Percentiles rank a stretch among this genome's conserved stretches.
Evolutionary conservation across 2,113 vertebrate species (phyloP).

Genomic region (Scopus umbretta): DNA sequence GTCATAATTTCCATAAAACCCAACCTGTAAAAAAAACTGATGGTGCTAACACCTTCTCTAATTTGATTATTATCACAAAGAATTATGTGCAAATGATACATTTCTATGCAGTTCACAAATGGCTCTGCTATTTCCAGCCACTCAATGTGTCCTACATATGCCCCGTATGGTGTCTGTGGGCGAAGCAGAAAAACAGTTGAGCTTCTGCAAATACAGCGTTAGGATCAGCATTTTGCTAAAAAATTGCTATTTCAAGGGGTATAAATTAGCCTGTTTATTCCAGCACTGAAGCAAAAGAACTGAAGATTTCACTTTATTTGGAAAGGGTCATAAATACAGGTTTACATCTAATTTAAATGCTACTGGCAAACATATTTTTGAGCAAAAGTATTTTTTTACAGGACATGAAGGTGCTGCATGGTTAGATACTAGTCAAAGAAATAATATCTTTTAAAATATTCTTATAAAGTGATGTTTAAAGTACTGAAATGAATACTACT

Average conservation of each 20-base stretch:
- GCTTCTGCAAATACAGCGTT: background rate
- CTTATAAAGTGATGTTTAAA: background rate
- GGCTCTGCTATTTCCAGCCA: conserved; percentile 36
- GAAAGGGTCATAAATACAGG: background rate
- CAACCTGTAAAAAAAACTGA: background rate
- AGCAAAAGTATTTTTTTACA: background rate
- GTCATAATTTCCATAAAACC: background rate
- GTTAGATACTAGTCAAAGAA: background rate
- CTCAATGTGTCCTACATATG: conserved; percentile 31
- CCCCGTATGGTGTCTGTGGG: conserved; percentile 19
- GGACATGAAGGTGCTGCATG: background rate
- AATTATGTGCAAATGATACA: conserved; percentile 33
- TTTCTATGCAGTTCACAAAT: conserved; percentile 20
- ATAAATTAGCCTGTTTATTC: conserved; percentile 18
- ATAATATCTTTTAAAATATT: background rate
- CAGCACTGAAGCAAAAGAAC: background rate
- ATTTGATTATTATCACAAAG: conserved; percentile 3
- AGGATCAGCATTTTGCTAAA: conserved; percentile 41
- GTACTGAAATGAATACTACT: background rate
- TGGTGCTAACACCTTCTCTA: background rate
- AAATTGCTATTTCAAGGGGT: background rate
- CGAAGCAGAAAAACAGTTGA: background rate
- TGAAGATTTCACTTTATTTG: background rate
- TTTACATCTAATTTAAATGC: conserved; percentile 14
- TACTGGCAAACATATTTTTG: background rate